These are phyloP conservation scores for Mythimna lalbum DNA, from an alignment of 2,888 invertebrate species.

Conservation along the genomic window DNA sequence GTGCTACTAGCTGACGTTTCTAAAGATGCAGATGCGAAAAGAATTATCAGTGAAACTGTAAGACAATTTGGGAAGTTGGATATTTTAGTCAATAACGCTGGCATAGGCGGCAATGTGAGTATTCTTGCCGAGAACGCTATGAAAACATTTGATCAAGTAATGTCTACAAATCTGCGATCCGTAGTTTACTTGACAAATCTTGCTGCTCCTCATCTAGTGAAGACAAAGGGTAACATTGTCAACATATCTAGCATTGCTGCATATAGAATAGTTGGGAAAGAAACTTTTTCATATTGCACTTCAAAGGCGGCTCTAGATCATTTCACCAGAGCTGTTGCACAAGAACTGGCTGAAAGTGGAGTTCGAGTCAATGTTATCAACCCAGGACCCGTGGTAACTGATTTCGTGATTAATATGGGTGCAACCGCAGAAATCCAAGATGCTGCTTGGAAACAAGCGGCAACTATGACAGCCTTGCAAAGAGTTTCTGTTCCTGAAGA, in stretches of 20 bases:
- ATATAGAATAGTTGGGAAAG: too few relatives aligned
- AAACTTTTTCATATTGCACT: too few relatives aligned
- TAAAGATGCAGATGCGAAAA: constrained; percentile 23
- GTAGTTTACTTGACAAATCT: constrained; percentile 51
- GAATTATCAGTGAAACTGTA: constrained; percentile 14
- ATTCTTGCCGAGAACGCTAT: constrained; percentile 32
- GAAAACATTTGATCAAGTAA: constrained; percentile 32
- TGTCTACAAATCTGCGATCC: constrained; percentile 47
- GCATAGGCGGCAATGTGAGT: background rate
- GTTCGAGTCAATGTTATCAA: constrained; percentile 85
- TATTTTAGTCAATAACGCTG: constrained; percentile 22
- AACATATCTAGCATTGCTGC: constrained; percentile 86
- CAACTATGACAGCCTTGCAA: too few relatives aligned
- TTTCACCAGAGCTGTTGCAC: constrained; percentile 67
- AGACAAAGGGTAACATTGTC: constrained; percentile 92
- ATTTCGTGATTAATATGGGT: too few relatives aligned
- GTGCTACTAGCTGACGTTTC: constrained; percentile 17
- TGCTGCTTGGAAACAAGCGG: too few relatives aligned
- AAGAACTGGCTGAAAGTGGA: constrained; percentile 93
- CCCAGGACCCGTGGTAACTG: too few relatives aligned
- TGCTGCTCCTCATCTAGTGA: constrained; percentile 59
- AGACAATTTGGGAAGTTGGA: constrained; percentile 17
- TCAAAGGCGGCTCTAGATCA: constrained; percentile 21
- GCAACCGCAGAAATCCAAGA: too few relatives aligned
- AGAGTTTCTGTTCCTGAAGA: too few relatives aligned